These are phyloP conservation scores for Cyanocitta stelleri DNA, from an alignment of 2,113 vertebrate species.

Conservation along the genomic window DNA sequence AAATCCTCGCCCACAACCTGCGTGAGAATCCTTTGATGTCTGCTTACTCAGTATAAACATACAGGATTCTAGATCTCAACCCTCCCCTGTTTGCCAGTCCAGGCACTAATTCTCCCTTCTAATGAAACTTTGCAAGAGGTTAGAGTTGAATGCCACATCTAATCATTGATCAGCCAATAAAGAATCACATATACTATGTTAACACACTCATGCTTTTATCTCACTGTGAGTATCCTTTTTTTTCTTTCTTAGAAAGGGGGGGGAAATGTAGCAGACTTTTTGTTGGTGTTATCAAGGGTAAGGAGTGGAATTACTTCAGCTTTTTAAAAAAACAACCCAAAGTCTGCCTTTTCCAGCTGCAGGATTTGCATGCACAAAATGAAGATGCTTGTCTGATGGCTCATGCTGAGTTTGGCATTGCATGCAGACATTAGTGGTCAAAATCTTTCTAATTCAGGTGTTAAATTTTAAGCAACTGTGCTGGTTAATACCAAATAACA, in stretches of 20 bases:
- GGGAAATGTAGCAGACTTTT: neutral
- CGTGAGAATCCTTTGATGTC: neutral
- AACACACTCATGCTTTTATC: neutral
- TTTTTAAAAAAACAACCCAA: neutral
- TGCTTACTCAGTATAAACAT: neutral
- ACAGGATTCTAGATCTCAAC: neutral
- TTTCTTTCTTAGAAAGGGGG: neutral
- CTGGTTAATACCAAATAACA: conserved; percentile 26
- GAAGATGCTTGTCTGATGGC: conserved; percentile 22
- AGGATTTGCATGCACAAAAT: neutral
- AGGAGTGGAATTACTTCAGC: neutral
- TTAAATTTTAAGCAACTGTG: conserved; percentile 39
- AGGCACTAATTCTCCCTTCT: neutral
- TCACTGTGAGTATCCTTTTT: neutral
- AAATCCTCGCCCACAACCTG: neutral
- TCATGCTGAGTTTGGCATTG: neutral
- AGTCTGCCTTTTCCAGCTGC: neutral
- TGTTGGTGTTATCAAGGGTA: neutral
- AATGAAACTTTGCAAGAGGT: neutral
- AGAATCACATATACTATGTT: neutral
- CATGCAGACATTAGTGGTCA: conserved; percentile 20
- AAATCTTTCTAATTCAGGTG: conserved; percentile 56
- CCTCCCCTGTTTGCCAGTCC: neutral
- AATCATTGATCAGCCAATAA: neutral
- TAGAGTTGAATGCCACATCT: neutral